A percentile compares a stretch with the other conserved stretches of the same genome.
These are phyloP conservation scores for Ethmia dodecea DNA, from an alignment of 2,888 invertebrate genomes.

Conservation along the genomic window DNA sequence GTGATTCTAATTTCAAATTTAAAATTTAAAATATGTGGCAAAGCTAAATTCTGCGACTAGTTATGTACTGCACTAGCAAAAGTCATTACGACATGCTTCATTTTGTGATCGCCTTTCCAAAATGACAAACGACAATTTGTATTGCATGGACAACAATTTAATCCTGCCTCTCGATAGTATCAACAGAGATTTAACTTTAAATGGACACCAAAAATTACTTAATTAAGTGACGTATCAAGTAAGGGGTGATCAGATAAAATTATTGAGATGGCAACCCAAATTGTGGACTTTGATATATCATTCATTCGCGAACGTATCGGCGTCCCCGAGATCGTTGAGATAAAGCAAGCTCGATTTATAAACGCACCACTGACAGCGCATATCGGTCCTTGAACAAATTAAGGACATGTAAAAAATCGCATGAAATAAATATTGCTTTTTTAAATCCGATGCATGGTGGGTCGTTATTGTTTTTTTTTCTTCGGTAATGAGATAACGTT, in stretches of 20 bases:
- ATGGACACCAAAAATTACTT: conserved; percentile 36
- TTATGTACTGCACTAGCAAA: too few relatives aligned
- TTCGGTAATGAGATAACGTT: conserved; percentile 4
- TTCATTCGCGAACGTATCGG: conserved; percentile 28
- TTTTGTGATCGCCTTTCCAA: too few relatives aligned
- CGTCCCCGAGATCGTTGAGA: conserved; percentile 27
- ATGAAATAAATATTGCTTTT: conserved; percentile 24
- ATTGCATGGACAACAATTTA: background rate
- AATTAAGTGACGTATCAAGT: conserved; percentile 40
- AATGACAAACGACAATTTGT: background rate
- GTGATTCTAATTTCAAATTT: too few relatives aligned
- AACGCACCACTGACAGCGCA: conserved; percentile 38
- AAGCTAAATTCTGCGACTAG: too few relatives aligned
- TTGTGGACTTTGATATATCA: conserved; percentile 66
- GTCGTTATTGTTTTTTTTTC: conserved; percentile 4
- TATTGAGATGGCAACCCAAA: conserved; percentile 60
- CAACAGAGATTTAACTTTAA: conserved; percentile 26
- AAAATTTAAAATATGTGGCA: too few relatives aligned
- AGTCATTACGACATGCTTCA: too few relatives aligned
- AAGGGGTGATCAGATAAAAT: conserved; percentile 51
- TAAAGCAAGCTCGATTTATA: conserved; percentile 52
- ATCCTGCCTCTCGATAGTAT: conserved; percentile 23
- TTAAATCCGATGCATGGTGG: conserved; percentile 8
- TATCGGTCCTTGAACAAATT: conserved; percentile 53
- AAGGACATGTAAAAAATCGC: conserved; percentile 27